Conservation (phyloP, 2,888 invertebrate species). For the Mesorhabditis belari region DNA sequence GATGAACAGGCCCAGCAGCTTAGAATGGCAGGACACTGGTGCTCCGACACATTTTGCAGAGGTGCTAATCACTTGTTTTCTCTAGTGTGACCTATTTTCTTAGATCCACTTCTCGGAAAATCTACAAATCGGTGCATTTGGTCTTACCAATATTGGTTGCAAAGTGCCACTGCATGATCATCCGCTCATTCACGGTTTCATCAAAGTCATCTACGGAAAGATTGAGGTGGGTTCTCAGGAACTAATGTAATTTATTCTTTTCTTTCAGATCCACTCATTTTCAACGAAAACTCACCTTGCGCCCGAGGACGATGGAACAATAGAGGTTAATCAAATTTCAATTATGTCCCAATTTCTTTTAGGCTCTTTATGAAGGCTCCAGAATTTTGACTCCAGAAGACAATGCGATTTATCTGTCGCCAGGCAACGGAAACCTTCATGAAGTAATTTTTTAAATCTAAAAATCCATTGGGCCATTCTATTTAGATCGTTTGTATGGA, state of each 20-base stretch:
- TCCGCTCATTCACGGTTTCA: slow-evolving; percentile 31
- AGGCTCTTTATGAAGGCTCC: slow-evolving; percentile 6
- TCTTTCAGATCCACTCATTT: slow-evolving; percentile 9
- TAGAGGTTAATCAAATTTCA: not conserved
- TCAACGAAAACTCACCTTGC: slow-evolving; percentile 7
- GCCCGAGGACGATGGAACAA: not conserved
- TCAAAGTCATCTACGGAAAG: slow-evolving; percentile 31
- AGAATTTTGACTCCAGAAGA: slow-evolving; percentile 5
- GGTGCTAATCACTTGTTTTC: too few species aligned
- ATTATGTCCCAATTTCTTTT: not conserved
- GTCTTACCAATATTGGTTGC: too few species aligned
- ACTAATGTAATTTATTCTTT: not conserved
- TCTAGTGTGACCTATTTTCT: too few species aligned
- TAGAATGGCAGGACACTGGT: too few species aligned
- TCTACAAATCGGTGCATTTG: too few species aligned
- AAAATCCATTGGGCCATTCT: too few species aligned
- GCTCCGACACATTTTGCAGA: too few species aligned
- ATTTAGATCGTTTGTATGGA: too few species aligned
- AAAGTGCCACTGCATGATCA: slow-evolving; percentile 46
- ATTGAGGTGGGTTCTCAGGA: slow-evolving; percentile 14
- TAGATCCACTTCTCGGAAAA: too few species aligned
- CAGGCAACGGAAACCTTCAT: not conserved
- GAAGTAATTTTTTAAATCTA: too few species aligned
- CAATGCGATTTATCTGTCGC: slow-evolving; percentile 1
- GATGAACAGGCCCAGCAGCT: too few species aligned